These are phyloP conservation scores for Tadarida brasiliensis DNA, from an alignment of 2,797 vertebrate species.

Conservation along the genomic window DNA sequence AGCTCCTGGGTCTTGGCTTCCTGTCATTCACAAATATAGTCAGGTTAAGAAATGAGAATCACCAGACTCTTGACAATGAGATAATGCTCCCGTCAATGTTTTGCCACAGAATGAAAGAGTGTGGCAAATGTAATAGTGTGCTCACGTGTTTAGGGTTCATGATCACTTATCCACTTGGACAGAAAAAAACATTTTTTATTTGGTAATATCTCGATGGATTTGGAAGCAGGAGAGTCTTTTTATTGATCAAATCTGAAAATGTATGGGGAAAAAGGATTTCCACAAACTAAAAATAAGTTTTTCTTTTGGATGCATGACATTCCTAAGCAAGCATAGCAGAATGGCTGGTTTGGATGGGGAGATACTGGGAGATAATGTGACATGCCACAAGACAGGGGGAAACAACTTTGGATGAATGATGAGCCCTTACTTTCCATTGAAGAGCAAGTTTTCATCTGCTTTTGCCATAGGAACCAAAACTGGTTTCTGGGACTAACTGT, in stretches of 20 bases:
- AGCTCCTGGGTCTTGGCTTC: background rate
- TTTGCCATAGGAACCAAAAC: background rate
- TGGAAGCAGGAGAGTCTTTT: background rate
- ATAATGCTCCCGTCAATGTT: background rate
- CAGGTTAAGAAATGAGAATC: background rate
- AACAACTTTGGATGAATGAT: background rate
- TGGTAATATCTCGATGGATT: background rate
- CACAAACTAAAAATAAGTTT: background rate
- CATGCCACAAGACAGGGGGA: background rate
- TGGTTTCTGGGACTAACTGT: background rate
- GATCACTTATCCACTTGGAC: background rate
- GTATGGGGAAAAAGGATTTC: background rate
- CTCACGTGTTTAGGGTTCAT: background rate
- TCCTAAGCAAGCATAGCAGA: background rate
- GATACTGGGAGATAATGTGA: background rate
- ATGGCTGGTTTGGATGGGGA: background rate
- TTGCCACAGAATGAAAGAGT: background rate
- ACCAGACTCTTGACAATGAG: background rate
- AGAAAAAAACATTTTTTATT: background rate
- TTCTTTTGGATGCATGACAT: background rate
- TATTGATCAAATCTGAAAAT: background rate
- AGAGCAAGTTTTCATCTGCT: background rate
- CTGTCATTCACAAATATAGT: background rate
- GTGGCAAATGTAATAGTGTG: background rate
- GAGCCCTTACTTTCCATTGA: background rate